phyloP scores from a whole-genome alignment of 2,113 vertebrate species.

The Uropsilus gracilis region DNA sequence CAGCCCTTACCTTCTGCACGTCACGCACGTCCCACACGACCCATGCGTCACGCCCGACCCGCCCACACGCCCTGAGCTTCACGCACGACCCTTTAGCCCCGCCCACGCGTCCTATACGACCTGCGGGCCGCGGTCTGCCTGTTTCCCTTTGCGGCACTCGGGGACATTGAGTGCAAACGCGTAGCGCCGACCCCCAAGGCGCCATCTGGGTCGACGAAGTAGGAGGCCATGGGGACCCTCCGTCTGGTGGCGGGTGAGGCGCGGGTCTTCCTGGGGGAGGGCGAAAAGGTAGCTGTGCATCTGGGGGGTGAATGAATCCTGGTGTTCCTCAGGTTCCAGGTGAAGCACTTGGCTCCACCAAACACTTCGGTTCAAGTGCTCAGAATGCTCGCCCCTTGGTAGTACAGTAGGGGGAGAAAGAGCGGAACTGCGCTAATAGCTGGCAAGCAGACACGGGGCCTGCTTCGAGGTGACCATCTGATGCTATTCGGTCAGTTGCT shows the following conservation, averaged over 20 bases:
- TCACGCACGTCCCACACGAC: neutral
- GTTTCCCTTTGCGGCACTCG: accelerated
- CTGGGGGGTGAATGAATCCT: neutral
- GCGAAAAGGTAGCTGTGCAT: neutral
- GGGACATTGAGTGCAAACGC: slow-evolving; percentile 31
- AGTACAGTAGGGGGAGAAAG: neutral
- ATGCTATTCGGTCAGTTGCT: too few species aligned
- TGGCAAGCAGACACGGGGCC: neutral
- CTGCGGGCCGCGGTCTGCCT: accelerated
- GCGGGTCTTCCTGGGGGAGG: neutral
- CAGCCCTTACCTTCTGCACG: accelerated
- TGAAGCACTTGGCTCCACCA: neutral
- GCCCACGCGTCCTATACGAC: neutral
- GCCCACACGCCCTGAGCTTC: neutral
- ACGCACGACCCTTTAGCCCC: accelerated
- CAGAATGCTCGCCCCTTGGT: neutral
- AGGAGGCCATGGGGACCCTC: slow-evolving; percentile 68
- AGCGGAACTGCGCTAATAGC: neutral
- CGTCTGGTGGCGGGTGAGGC: slow-evolving; percentile 73
- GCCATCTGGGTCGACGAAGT: neutral
- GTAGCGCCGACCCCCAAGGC: accelerated
- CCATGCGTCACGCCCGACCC: neutral
- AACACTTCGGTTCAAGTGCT: neutral
- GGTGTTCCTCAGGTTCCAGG: neutral
- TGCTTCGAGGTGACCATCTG: neutral